Evolutionary conservation across 2,888 invertebrate species (phyloP).

Genomic region (Sialis lutaria): DNA sequence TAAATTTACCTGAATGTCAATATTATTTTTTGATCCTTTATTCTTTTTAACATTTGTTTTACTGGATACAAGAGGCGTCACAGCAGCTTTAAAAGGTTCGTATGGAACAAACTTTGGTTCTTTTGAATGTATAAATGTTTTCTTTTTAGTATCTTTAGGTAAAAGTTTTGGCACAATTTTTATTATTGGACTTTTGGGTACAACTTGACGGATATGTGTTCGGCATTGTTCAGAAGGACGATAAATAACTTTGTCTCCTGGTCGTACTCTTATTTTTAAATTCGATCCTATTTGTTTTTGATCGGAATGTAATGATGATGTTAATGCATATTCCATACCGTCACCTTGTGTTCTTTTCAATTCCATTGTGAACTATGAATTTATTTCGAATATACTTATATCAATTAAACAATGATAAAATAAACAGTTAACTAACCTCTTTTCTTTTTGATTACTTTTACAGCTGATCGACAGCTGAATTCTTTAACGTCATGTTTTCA

Average conservation of each 20-base stretch:
- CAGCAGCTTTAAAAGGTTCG: slow-evolving; percentile 75
- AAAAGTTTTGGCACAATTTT: slow-evolving; percentile 43
- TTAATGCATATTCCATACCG: slow-evolving; percentile 44
- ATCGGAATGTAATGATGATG: slow-evolving; percentile 21
- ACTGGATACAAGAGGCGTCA: slow-evolving; percentile 53
- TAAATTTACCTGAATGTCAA: slow-evolving; percentile 23
- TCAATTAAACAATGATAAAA: too few species aligned
- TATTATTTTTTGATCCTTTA: slow-evolving; percentile 22
- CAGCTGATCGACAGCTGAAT: too few species aligned
- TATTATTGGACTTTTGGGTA: slow-evolving; percentile 37
- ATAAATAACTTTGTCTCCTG: slow-evolving; percentile 18
- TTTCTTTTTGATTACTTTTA: too few species aligned
- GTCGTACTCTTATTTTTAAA: slow-evolving; percentile 16
- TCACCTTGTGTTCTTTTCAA: slow-evolving; percentile 48
- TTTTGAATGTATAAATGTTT: slow-evolving; percentile 34
- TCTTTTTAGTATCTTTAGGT: slow-evolving; percentile 34
- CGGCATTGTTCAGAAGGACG: slow-evolving; percentile 22
- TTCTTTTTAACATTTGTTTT: slow-evolving; percentile 23
- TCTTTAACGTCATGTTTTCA: too few species aligned
- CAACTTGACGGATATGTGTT: slow-evolving; percentile 23
- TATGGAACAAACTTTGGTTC: slow-evolving; percentile 76
- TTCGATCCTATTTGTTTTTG: slow-evolving; percentile 17
- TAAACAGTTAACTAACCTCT: too few species aligned
- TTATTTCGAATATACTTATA: too few species aligned
- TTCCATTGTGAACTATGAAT: background rate